Percentiles rank a stretch among this genome's conserved stretches.
These are phyloP conservation scores for Caenorhabditis afra DNA, from an alignment of 2,888 invertebrate genomes.

Conservation along the genomic window DNA sequence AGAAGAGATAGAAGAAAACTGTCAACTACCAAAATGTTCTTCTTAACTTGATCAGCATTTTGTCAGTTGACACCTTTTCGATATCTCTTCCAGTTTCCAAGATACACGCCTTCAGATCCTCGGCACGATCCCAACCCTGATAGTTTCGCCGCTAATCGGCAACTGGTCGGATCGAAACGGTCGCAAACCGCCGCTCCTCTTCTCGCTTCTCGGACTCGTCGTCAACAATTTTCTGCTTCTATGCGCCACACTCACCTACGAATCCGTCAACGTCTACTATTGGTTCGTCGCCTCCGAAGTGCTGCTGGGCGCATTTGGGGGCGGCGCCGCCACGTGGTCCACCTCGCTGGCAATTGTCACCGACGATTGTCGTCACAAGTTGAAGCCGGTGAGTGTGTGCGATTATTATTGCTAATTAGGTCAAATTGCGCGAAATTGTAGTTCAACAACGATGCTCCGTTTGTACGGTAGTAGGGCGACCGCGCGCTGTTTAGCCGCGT, in stretches of 20 bases:
- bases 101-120: slow-evolving; percentile 58
- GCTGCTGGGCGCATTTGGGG: slow-evolving; percentile 59
- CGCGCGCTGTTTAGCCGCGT: no score
- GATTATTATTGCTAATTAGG: no score
- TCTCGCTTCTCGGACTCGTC: slow-evolving; percentile 65
- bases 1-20: no score
- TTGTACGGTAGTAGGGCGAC: no score
- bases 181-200: slow-evolving; percentile 69
- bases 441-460: background rate
- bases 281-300: slow-evolving; percentile 69
- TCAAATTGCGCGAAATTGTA: no score
- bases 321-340: slow-evolving; percentile 70
- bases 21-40: no score
- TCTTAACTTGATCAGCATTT: no score
- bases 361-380: slow-evolving; percentile 72
- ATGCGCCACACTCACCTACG: slow-evolving; percentile 69
- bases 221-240: slow-evolving; percentile 64
- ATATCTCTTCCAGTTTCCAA: no score
- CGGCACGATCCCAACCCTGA: slow-evolving; percentile 66
- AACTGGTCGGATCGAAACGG: slow-evolving; percentile 74
- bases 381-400: slow-evolving; percentile 62
- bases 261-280: slow-evolving; percentile 69
- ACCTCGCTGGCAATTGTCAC: slow-evolving; percentile 72
- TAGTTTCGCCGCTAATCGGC: slow-evolving; percentile 73
- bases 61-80: no score